Percentiles rank a stretch among this genome's conserved stretches.
phyloP scores from a whole-genome alignment of 2,113 vertebrate species.

The Pygoscelis antarcticus region DNA sequence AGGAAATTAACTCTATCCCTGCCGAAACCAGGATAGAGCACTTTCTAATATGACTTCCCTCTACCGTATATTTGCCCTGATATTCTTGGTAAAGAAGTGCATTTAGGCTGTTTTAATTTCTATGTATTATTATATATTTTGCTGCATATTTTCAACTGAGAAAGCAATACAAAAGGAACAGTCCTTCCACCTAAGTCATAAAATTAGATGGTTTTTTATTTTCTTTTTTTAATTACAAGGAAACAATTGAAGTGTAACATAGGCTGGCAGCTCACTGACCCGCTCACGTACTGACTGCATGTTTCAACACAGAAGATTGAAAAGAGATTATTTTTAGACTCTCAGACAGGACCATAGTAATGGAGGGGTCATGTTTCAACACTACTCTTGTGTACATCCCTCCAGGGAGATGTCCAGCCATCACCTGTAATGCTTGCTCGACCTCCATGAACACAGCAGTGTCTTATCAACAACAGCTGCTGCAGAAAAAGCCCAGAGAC shows the following conservation, averaged over 20 bases:
- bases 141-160: not conserved
- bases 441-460: not conserved
- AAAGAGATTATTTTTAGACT: not conserved
- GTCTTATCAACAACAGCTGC: not conserved
- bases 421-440: not conserved
- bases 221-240: not conserved
- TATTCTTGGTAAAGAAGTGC: not conserved
- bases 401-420: not conserved
- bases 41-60: not conserved
- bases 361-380: not conserved
- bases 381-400: not conserved
- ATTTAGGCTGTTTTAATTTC: not conserved
- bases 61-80: not conserved
- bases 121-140: not conserved
- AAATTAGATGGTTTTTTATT: not conserved
- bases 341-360: not conserved
- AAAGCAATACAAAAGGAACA: not conserved
- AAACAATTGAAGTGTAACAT: not conserved
- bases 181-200: not conserved
- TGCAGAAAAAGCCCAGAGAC: not conserved
- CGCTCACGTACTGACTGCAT: not conserved
- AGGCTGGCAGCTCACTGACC: not conserved
- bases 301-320: not conserved
- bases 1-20: too few relatives aligned
- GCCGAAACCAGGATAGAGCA: too few relatives aligned